Percentiles rank a stretch among this genome's conserved stretches.
Conservation (phyloP, 2,113 vertebrate species). For the Cricetomys ansorgei region DNA sequence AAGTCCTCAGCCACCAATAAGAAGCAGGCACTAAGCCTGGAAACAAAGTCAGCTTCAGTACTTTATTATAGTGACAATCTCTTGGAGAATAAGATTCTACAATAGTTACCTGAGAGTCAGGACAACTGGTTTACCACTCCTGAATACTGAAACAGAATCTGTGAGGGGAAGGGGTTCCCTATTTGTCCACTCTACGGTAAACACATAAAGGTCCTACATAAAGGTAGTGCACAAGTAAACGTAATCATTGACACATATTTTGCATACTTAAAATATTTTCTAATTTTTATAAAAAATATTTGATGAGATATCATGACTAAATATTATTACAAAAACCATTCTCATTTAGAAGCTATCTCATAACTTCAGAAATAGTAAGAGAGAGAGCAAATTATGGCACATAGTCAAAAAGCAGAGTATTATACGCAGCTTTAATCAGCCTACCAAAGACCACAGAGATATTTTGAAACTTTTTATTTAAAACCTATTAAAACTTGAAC, state of each 20-base stretch:
- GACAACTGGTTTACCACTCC: not conserved
- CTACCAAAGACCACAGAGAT: not conserved
- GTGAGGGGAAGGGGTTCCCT: not conserved
- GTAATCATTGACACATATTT: not conserved
- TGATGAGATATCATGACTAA: not conserved
- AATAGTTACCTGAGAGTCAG: constrained; percentile 39
- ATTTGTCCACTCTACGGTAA: not conserved
- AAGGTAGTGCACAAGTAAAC: not conserved
- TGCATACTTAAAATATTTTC: not conserved
- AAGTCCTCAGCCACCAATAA: constrained; percentile 43
- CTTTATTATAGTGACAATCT: constrained; percentile 45
- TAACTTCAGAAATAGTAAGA: not conserved
- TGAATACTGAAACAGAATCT: constrained; percentile 33
- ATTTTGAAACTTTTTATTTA: not conserved
- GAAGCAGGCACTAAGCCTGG: constrained; percentile 32
- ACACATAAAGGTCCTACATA: not conserved
- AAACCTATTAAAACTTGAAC: not conserved
- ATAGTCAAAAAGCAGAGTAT: not conserved
- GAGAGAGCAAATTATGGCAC: not conserved
- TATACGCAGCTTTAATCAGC: not conserved
- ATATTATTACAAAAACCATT: not conserved
- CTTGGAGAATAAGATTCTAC: constrained; percentile 51
- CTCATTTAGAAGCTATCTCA: not conserved
- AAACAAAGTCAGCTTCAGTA: constrained; percentile 56
- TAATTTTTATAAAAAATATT: not conserved